phyloP scores from a whole-genome alignment of 1,140 invertebrate species.

The Aphidius ervi region DNA sequence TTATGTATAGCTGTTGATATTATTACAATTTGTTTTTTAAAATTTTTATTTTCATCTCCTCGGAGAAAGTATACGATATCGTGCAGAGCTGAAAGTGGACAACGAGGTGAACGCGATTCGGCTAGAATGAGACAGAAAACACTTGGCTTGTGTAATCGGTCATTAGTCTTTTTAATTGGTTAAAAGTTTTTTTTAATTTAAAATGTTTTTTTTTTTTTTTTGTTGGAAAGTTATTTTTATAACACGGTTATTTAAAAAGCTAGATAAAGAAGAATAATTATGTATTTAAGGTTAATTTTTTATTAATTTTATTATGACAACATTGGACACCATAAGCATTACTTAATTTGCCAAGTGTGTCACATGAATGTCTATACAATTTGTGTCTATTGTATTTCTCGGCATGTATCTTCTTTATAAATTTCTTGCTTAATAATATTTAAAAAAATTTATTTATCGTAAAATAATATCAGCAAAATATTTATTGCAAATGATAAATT shows the following conservation, averaged over 20 bases:
- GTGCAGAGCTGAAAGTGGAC: conserved; percentile 19
- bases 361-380: too few species aligned
- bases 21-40: not conserved
- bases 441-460: too few species aligned
- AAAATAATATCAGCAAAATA: not conserved
- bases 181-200: conserved; percentile 1
- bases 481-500: not conserved
- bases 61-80: conserved; percentile 29
- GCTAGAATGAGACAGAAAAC: conserved; percentile 24
- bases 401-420: too few species aligned
- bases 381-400: too few species aligned
- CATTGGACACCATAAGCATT: too few species aligned
- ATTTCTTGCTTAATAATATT: too few species aligned
- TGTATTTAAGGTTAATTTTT: too few species aligned
- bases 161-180: conserved; percentile 11
- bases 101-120: conserved; percentile 29
- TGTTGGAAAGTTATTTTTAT: not conserved
- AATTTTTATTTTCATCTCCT: conserved; percentile 18
- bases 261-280: not conserved
- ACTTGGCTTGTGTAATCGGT: conserved; percentile 19
- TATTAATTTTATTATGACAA: too few species aligned
- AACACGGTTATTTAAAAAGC: not conserved
- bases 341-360: too few species aligned
- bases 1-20: conserved; percentile 8
- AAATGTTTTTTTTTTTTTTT: conserved; percentile 4